Percentiles rank a stretch among this genome's conserved stretches.
phyloP scores from a whole-genome alignment of 2,113 vertebrate genomes.

The Vulpes vulpes region DNA sequence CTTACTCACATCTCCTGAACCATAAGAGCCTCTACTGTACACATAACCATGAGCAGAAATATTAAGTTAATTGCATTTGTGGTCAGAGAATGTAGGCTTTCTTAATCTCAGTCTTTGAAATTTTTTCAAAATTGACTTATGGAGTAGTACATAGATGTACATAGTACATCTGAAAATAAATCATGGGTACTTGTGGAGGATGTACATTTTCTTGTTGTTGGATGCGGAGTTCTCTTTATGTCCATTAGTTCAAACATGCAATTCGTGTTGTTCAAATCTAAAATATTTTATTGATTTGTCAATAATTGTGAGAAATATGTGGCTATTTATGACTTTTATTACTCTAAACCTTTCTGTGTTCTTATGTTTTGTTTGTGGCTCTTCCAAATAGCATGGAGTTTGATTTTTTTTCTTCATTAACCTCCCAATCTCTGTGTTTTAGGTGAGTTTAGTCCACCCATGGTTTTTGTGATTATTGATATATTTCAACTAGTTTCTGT shows the following conservation, averaged over 20 bases:
- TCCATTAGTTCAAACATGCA: neutral
- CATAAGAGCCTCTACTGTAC: neutral
- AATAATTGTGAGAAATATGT: neutral
- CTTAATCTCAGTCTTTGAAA: slow-evolving; percentile 56
- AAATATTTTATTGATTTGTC: neutral
- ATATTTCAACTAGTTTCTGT: neutral
- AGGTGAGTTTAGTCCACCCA: neutral
- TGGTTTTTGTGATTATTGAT: neutral
- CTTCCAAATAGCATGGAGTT: neutral
- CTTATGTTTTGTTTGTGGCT: neutral
- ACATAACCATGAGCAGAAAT: slow-evolving; percentile 42
- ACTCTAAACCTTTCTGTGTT: neutral
- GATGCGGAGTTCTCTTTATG: neutral
- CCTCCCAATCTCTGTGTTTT: neutral
- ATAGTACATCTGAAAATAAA: slow-evolving; percentile 56
- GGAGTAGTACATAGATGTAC: neutral
- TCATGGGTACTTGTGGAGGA: slow-evolving; percentile 2
- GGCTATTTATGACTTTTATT: neutral
- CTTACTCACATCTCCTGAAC: neutral
- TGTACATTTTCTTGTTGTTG: slow-evolving; percentile 8
- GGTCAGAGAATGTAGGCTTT: slow-evolving; percentile 64
- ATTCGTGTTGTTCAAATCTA: neutral
- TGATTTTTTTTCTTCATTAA: neutral
- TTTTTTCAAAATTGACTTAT: slow-evolving; percentile 47
- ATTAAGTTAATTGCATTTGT: slow-evolving; percentile 41